A percentile compares a stretch with the other conserved stretches of the same genome.
These are phyloP conservation scores for Illadopsis cleaveri DNA, from an alignment of 2,113 vertebrate species.

Conservation along the genomic window DNA sequence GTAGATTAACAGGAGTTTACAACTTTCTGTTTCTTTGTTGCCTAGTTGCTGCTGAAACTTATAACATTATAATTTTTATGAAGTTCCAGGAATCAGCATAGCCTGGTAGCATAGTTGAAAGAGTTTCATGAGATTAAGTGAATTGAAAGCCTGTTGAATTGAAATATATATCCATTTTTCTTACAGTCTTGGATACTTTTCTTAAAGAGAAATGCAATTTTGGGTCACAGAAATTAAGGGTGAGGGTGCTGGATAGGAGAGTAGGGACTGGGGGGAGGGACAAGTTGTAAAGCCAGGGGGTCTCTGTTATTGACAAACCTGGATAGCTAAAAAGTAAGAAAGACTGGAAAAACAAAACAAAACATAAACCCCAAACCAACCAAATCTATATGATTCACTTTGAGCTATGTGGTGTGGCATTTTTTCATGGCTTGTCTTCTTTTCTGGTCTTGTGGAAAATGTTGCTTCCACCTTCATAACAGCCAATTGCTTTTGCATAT, in stretches of 20 bases:
- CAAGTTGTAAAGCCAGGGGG: neutral
- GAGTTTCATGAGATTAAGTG: neutral
- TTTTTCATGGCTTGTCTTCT: neutral
- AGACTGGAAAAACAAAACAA: neutral
- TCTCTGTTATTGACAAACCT: neutral
- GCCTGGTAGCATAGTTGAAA: neutral
- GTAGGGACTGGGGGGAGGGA: neutral
- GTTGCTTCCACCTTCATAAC: slow-evolving; percentile 30
- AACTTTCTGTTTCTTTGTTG: neutral
- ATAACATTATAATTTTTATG: neutral
- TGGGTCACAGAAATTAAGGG: neutral
- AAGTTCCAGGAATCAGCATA: neutral
- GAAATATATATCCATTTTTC: neutral
- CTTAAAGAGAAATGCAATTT: neutral
- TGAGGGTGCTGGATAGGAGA: neutral
- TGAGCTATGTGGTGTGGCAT: neutral
- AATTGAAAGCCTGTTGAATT: neutral
- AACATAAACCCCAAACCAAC: neutral
- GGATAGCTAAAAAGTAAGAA: neutral
- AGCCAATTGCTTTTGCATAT: slow-evolving; percentile 29
- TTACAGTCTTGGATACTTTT: neutral
- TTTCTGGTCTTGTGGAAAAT: slow-evolving; percentile 35
- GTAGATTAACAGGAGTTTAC: neutral
- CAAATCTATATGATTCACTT: neutral
- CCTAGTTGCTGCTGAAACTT: neutral